Percentiles rank a stretch among this genome's conserved stretches.
Evolutionary conservation across 1,140 invertebrate species (phyloP).

Genomic region (Latrodectus geometricus): DNA sequence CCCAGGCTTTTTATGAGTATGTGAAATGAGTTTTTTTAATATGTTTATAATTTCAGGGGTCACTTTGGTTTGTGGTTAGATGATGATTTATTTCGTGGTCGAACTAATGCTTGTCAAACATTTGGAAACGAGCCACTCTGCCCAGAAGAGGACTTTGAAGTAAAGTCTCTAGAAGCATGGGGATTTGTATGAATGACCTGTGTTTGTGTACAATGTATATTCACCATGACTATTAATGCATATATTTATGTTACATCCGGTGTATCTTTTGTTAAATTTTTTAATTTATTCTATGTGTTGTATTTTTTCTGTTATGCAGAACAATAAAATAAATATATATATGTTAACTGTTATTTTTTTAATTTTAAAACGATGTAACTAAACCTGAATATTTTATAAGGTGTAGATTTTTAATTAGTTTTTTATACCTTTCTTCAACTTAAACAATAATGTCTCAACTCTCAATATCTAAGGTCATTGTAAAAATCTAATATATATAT

Average conservation of each 20-base stretch:
- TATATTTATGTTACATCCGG: conserved; percentile 15
- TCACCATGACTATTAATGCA: conserved; percentile 43
- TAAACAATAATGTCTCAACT: no score
- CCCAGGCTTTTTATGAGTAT: no score
- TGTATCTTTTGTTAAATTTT: conserved; percentile 35
- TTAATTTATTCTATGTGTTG: conserved; percentile 45
- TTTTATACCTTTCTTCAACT: no score
- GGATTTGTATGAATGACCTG: conserved; percentile 76
- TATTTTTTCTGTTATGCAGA: conserved; percentile 50
- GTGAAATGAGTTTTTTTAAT: neutral
- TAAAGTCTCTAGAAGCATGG: conserved; percentile 96
- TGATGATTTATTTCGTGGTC: conserved; percentile 94
- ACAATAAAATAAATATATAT: conserved; percentile 5
- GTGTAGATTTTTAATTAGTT: no score
- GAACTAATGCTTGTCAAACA: conserved; percentile 93
- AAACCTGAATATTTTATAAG: no score
- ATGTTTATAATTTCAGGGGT: conserved; percentile 75
- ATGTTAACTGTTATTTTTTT: no score
- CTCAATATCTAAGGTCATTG: no score
- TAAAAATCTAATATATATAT: no score
- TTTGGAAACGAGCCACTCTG: conserved; percentile 95
- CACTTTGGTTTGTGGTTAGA: conserved; percentile 98
- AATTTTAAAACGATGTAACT: no score
- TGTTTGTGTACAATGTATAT: conserved; percentile 29
- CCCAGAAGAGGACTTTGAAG: conserved; percentile 93